Base-by-base conservation (phyloP, 2,888 invertebrate genomes). In the Pilophorus perplexus region DNA sequence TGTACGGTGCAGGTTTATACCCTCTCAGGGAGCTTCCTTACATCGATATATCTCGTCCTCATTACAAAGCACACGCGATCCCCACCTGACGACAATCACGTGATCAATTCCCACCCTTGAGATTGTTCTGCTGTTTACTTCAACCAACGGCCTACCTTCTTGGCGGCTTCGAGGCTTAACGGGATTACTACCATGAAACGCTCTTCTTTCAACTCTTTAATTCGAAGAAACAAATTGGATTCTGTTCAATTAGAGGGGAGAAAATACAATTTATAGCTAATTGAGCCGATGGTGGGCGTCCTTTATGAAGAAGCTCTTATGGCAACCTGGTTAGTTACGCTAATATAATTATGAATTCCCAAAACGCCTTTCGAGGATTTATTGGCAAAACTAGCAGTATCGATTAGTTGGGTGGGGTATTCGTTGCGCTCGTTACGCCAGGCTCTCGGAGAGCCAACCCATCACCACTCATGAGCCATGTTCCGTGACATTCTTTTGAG, bases 211-310 rank as follows among this genome's bases (percentile, higher is more conserved):
- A 59, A 42, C 59, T 42, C 59, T 42, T 59, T 59, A 59, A 59
- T 59, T 59, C 42, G 42, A 25, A 59, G 59, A 59, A 59, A 59
- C 59, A 42, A 59, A 59, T 59, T 59, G 59, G 59, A 59, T 59
- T n/a, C 59, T 59, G 22, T 42, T 42, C 42, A 59, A 59, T 59
- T 59, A 59, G 59, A 25, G 40, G 14, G 59, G 25, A 59, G 59
- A 59, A 59, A 42, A 59, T 59, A 59, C 59, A 59, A 59, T 59
- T 59, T 22, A 42, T 25, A 42, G 59, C 27, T 59, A 59, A 59
- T 59, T 23, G n/a, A 25, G 5, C 42, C 25, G 20, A 23, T 40
- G 42, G 16, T 6, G 25, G 55, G 16, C 59, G 14, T 42, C 42
- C 28, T 52, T 28, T 10, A 4, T 28, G 25, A n/a, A 16, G 14